These are phyloP conservation scores for Panagrolaimus sp. DNA, from an alignment of 1,140 invertebrate genomes.

Conservation along the genomic window DNA sequence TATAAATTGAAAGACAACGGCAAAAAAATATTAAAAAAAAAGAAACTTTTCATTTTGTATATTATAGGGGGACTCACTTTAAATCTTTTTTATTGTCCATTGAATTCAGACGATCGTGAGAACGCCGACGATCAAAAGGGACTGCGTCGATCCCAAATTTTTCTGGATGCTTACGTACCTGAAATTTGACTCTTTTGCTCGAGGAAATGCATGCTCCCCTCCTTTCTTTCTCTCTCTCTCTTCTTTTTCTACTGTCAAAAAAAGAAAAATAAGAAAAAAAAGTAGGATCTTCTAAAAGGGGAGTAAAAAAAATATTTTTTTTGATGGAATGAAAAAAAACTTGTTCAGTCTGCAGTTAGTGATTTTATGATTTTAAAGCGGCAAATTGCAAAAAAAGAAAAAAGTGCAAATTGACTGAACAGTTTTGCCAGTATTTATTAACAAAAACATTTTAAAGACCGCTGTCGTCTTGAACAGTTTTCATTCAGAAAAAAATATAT, in stretches of 20 bases:
- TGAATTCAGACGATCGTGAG: conserved; percentile 45
- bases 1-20: conserved; percentile 1
- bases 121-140: conserved; percentile 47
- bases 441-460: neutral
- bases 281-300: too few species aligned
- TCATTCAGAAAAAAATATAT: neutral
- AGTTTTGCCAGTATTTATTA: neutral
- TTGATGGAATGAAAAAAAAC: too few species aligned
- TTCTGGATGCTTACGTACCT: conserved; percentile 56
- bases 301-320: too few species aligned
- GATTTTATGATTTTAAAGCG: too few species aligned
- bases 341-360: too few species aligned
- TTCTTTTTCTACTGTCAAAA: too few species aligned
- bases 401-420: conserved; percentile 1
- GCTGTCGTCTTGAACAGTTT: neutral
- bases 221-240: too few species aligned
- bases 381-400: neutral
- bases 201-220: neutral
- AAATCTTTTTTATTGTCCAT: conserved; percentile 54
- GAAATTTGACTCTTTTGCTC: conserved; percentile 21
- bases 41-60: neutral
- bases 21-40: neutral
- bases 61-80: conserved; percentile 40
- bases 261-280: too few species aligned
- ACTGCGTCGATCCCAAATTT: conserved; percentile 48